Percentiles rank a stretch among this genome's conserved stretches.
Evolutionary conservation across 2,113 vertebrate species (phyloP).

Genomic region (Dipodomys merriami): DNA sequence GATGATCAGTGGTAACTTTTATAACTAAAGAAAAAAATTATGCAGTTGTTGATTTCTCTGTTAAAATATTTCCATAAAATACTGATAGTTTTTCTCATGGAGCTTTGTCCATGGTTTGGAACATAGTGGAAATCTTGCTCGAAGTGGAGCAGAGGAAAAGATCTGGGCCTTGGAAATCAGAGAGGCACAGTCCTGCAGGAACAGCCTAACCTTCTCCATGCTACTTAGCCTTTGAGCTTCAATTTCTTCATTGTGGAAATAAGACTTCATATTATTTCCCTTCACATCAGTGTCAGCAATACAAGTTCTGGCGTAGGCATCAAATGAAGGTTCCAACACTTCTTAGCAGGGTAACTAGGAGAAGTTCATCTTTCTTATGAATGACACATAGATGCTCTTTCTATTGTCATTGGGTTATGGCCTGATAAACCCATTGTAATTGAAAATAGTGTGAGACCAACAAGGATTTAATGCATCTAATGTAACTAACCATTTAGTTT

Average conservation of each 20-base stretch:
- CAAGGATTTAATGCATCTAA: background rate
- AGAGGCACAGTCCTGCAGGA: background rate
- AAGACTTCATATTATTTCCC: background rate
- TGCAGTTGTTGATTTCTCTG: background rate
- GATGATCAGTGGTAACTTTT: background rate
- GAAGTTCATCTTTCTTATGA: background rate
- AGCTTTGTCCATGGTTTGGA: background rate
- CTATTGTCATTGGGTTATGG: background rate
- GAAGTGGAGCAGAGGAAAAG: background rate
- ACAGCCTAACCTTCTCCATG: background rate
- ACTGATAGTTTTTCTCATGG: background rate
- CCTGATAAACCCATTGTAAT: background rate
- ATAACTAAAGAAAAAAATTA: background rate
- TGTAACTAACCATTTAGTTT: background rate
- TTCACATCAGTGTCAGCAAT: background rate
- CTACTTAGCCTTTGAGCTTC: background rate
- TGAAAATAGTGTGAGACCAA: background rate
- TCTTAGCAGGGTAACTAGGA: background rate
- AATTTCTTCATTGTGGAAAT: slow-evolving; percentile 23
- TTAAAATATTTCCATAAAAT: slow-evolving; percentile 2
- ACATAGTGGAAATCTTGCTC: background rate
- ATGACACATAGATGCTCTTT: background rate
- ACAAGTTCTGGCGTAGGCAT: background rate
- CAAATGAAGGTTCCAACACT: background rate
- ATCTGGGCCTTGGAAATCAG: background rate